Conservation (phyloP, 2,888 invertebrate genomes). For the Acronicta alni region DNA sequence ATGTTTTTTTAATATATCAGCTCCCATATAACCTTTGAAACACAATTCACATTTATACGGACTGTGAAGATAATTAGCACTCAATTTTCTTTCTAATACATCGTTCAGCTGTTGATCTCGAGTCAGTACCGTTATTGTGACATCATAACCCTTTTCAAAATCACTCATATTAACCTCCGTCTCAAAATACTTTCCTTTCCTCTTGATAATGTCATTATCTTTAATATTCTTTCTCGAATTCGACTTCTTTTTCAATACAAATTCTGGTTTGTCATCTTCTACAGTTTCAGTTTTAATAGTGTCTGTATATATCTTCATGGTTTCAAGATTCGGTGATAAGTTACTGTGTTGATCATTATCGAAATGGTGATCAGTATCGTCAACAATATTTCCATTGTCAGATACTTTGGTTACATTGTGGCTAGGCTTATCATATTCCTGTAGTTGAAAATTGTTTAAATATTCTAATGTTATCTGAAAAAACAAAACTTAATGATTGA, state of each 20-base stretch:
- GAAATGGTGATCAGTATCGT: not conserved
- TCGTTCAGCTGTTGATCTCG: slow-evolving; percentile 54
- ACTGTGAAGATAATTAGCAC: slow-evolving; percentile 51
- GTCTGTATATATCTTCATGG: slow-evolving; percentile 20
- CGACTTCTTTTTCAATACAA: not conserved
- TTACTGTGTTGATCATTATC: not conserved
- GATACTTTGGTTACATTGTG: not conserved
- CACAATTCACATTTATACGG: slow-evolving; percentile 59
- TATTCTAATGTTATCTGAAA: slow-evolving; percentile 37
- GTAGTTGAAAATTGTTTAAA: slow-evolving; percentile 12
- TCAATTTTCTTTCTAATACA: slow-evolving; percentile 52
- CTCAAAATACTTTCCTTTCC: slow-evolving; percentile 39
- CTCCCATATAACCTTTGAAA: slow-evolving; percentile 57
- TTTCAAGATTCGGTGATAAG: not conserved
- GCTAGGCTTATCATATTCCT: slow-evolving; percentile 3
- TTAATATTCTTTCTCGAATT: slow-evolving; percentile 1
- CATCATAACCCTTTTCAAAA: slow-evolving; percentile 52
- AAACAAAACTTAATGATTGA: too few relatives aligned
- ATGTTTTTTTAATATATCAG: slow-evolving; percentile 55
- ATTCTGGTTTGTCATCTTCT: slow-evolving; percentile 2
- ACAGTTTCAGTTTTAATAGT: slow-evolving; percentile 13
- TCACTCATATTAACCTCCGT: slow-evolving; percentile 41
- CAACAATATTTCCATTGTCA: not conserved
- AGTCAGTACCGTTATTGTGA: slow-evolving; percentile 44
- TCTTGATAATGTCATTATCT: not conserved